A percentile compares a stretch with the other conserved stretches of the same genome.
Evolutionary conservation across 1,140 invertebrate genomes (phyloP).

Genomic region (Bombyx mori): DNA sequence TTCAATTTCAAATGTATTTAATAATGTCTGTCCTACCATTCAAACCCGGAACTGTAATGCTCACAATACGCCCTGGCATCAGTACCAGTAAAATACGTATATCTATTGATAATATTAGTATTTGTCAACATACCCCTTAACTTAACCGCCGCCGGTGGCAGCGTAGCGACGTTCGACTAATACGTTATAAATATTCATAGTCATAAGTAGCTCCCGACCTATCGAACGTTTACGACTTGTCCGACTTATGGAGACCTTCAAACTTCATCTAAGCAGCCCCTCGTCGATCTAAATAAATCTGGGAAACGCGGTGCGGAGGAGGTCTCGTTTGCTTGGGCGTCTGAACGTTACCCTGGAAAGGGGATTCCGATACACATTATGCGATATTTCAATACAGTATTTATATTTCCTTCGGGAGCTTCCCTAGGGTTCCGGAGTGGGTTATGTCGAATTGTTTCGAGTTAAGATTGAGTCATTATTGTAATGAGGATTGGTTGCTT

Average conservation of each 20-base stretch:
- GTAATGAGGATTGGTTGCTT: too few species aligned
- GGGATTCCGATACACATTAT: constrained; percentile 58
- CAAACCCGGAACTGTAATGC: too few species aligned
- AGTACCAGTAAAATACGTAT: too few species aligned
- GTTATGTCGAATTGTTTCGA: neutral
- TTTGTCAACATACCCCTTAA: neutral
- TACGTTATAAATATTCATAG: constrained; percentile 67
- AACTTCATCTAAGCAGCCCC: constrained; percentile 4
- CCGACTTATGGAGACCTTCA: constrained; percentile 28
- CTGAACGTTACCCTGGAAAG: constrained; percentile 30
- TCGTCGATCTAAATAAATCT: constrained; percentile 4
- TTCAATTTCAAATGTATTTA: too few species aligned
- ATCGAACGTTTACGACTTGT: constrained; percentile 48
- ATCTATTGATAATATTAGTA: too few species aligned
- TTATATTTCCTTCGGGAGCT: constrained; percentile 57
- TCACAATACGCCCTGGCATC: too few species aligned
- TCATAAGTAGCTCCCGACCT: constrained; percentile 54
- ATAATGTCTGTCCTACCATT: too few species aligned
- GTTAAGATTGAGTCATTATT: too few species aligned
- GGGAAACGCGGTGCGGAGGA: constrained; percentile 5
- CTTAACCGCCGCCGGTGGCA: constrained; percentile 31
- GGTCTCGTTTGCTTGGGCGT: constrained; percentile 26
- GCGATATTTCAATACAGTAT: constrained; percentile 64
- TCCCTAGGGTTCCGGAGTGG: constrained; percentile 28
- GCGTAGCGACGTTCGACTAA: constrained; percentile 44